Base-by-base conservation (phyloP, 1,140 invertebrate genomes). In the Dendroctonus valens region DNA sequence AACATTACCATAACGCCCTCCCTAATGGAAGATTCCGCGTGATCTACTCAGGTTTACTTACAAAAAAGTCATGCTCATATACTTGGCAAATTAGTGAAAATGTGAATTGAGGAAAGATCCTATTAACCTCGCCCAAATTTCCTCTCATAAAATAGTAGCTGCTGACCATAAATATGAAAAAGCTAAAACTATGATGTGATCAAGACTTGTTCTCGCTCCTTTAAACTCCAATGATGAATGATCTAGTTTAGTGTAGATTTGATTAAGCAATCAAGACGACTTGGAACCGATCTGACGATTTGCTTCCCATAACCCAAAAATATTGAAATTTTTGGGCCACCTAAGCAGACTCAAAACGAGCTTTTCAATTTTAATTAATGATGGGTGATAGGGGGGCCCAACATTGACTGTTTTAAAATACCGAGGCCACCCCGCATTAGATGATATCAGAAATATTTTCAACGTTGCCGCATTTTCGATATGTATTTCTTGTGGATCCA, bases 381-480 rank as follows among this genome's bases (percentile, higher is more conserved):
- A 55, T 55, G 26, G 53, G 53, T 55, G 53, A 55, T 55, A 55
- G 53, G 53, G 53, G 53, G 53, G 26, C 53, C 49, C 53, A 55
- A 41, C 38, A 41, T 55, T 55, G 39, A 55, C 53, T 55, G 26
- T 41, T 55, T 55, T 55, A 65, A 65, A 65, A 65, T 65, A 55
- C 63, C 61, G 53, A 64, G 61, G 51, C 53, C 61, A 64, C 53
- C 61, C 59, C 49, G 58, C 14, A 37, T 37, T 38, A 59, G 58
- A 59, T 59, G 51, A 62, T 54, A 62, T 62, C 60, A 54, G 51
- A 64, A 48, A 48, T 64, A 55, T 64, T 64, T 64, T 44, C 61
- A 26, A 42, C 41, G 61, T 64, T 64, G 61, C 61, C 61, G 41
- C 51, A 7, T n/a, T 41, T 52, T 38, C 11, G 5, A 40, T 44